phyloP scores from a whole-genome alignment of 2,797 vertebrate species.

The Eremophila alpestris region DNA sequence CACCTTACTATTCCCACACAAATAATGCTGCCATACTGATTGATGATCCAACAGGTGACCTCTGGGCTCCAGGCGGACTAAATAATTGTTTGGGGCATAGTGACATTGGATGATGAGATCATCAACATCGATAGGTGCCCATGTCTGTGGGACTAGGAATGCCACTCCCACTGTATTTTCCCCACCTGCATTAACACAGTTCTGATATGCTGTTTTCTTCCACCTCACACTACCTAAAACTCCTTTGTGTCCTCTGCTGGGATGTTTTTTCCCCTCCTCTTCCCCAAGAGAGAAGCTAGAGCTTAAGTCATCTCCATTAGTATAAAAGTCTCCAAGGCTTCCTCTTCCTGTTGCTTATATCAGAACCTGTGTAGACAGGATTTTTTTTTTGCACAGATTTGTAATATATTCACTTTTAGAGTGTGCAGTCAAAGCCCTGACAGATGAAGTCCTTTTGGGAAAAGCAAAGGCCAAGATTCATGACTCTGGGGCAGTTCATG shows the following conservation, averaged over 20 bases:
- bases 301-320: background rate
- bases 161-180: background rate
- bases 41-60: background rate
- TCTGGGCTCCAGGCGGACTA: background rate
- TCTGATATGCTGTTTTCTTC: background rate
- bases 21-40: background rate
- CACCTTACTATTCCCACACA: background rate
- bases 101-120: background rate
- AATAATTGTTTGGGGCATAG: background rate
- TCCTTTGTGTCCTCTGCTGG: background rate
- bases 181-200: background rate
- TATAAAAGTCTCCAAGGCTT: background rate
- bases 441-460: background rate
- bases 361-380: background rate
- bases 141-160: background rate
- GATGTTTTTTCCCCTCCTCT: background rate
- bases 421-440: background rate
- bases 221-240: background rate
- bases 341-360: background rate
- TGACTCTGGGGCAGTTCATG: background rate
- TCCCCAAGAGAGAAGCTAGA: background rate
- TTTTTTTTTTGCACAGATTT: background rate
- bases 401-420: background rate
- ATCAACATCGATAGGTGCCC: background rate
- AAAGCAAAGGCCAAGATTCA: background rate